These are phyloP conservation scores for Clitarchus hookeri DNA, from an alignment of 2,888 invertebrate genomes.

Conservation along the genomic window DNA sequence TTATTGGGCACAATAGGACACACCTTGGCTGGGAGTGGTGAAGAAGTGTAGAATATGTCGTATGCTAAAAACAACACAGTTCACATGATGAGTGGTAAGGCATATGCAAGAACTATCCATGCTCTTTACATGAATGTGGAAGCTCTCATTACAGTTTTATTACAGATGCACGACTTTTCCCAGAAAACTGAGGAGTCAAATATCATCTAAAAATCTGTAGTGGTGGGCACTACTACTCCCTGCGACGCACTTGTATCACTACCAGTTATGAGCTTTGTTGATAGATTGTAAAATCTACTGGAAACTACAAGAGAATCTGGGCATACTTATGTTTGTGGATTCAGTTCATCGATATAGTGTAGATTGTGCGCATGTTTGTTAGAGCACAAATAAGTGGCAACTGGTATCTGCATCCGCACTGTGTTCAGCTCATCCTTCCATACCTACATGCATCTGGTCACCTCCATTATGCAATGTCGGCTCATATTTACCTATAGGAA, in stretches of 20 bases:
- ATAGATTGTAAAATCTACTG: background rate
- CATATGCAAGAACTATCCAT: background rate
- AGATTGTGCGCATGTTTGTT: constrained; percentile 1
- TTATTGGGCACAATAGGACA: constrained; percentile 1
- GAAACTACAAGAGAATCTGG: background rate
- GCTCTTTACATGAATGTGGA: background rate
- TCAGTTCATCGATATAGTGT: background rate
- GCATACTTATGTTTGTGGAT: background rate
- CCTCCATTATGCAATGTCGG: background rate
- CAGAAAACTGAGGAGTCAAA: background rate
- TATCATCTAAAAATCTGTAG: background rate
- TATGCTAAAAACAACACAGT: background rate
- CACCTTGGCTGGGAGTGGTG: background rate
- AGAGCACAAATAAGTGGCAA: constrained; percentile 3
- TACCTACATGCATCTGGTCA: too few relatives aligned
- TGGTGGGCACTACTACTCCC: background rate
- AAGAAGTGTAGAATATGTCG: background rate
- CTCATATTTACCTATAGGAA: background rate
- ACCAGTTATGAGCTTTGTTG: background rate
- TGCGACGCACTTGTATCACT: background rate
- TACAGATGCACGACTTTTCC: background rate
- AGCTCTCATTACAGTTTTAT: background rate
- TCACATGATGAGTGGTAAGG: background rate
- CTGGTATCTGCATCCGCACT: background rate
- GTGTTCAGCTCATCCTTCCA: background rate